phyloP scores from a whole-genome alignment of 2,888 invertebrate genomes.

The Eupithecia exiguata region DNA sequence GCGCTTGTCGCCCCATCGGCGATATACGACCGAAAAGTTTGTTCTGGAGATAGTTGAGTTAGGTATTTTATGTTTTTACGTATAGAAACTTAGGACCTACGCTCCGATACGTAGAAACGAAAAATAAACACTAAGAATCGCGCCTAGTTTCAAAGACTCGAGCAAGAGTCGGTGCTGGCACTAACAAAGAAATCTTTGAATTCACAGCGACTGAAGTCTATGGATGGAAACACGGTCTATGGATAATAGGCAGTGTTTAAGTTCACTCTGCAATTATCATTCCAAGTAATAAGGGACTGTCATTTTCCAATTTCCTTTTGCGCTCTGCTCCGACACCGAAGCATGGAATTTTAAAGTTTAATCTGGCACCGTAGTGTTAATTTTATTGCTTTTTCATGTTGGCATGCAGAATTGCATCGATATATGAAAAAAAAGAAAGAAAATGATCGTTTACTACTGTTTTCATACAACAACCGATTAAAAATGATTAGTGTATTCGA shows the following conservation, averaged over 20 bases:
- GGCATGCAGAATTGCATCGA: background rate
- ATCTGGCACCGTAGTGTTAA: background rate
- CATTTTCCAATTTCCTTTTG: slow-evolving; percentile 35
- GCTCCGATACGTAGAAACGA: background rate
- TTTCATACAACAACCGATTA: background rate
- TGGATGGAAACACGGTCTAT: slow-evolving; percentile 10
- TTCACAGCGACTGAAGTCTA: slow-evolving; percentile 5
- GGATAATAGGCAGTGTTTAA: slow-evolving; percentile 19
- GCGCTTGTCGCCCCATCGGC: too few species aligned
- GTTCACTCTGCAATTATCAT: slow-evolving; percentile 35
- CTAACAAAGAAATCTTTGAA: slow-evolving; percentile 9
- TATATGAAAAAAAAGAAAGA: background rate
- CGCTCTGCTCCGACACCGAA: slow-evolving; percentile 24
- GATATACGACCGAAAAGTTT: background rate
- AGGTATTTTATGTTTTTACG: too few species aligned
- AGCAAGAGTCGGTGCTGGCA: background rate
- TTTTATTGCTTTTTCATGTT: background rate
- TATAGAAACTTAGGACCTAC: too few species aligned
- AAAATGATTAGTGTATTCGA: background rate
- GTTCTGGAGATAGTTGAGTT: background rate
- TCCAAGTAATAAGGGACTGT: slow-evolving; percentile 32
- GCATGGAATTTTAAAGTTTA: slow-evolving; percentile 6
- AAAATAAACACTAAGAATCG: background rate
- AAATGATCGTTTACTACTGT: background rate
- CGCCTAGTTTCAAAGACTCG: slow-evolving; percentile 3